Conservation (phyloP, 2,113 vertebrate species). For the Barbus barbus region DNA sequence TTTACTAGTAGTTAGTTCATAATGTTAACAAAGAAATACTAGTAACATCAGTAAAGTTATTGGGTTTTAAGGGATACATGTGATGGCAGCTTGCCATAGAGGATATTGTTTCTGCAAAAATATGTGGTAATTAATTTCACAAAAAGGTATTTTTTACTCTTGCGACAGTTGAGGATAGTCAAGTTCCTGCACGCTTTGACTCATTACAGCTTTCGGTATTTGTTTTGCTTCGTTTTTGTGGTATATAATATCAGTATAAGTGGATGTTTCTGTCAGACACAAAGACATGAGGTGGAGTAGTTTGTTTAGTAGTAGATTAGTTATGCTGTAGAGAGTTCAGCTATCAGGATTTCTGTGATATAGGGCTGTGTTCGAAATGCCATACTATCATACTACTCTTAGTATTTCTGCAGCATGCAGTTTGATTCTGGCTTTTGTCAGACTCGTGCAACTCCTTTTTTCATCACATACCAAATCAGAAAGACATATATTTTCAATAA, state of each 20-base stretch:
- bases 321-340: background rate
- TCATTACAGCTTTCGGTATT: background rate
- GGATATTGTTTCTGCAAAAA: background rate
- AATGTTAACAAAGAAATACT: background rate
- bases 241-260: background rate
- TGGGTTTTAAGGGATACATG: background rate
- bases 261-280: background rate
- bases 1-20: background rate
- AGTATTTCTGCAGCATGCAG: too few relatives aligned
- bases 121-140: background rate
- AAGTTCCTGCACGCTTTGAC: background rate
- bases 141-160: background rate
- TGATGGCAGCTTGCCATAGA: background rate
- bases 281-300: background rate
- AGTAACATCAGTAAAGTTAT: background rate
- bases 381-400: too few relatives aligned
- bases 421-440: too few relatives aligned
- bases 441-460: too few relatives aligned
- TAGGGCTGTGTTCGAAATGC: too few relatives aligned
- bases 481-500: too few relatives aligned
- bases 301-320: background rate
- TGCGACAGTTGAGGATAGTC: background rate
- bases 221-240: too few relatives aligned
- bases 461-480: too few relatives aligned
- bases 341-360: background rate